Evolutionary conservation across 2,888 invertebrate genomes (phyloP).

Genomic region (Dynastes hyllus): DNA sequence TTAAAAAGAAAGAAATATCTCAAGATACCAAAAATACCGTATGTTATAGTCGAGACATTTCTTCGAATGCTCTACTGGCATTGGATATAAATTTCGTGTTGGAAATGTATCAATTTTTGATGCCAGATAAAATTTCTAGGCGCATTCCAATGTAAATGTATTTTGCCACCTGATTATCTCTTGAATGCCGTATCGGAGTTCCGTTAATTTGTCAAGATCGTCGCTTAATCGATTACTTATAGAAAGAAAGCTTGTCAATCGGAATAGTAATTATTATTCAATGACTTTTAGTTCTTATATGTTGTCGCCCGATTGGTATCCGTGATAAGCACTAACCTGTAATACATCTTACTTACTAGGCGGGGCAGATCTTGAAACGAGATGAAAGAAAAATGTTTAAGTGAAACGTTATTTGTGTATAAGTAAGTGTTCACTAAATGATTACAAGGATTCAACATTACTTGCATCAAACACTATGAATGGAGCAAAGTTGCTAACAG

Average conservation of each 20-base stretch:
- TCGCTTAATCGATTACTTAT: constrained; percentile 39
- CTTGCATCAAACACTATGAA: too few species aligned
- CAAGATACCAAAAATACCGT: constrained; percentile 9
- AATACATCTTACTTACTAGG: too few species aligned
- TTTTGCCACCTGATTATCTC: constrained; percentile 45
- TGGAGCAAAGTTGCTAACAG: too few species aligned
- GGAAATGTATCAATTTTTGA: constrained; percentile 43
- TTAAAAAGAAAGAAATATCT: constrained; percentile 5
- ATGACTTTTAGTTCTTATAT: background rate
- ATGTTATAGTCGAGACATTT: constrained; percentile 35
- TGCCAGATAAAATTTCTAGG: constrained; percentile 48
- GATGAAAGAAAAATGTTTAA: too few species aligned
- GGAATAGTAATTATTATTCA: background rate
- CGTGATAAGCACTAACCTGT: too few species aligned
- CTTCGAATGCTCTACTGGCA: constrained; percentile 10
- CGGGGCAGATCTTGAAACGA: too few species aligned
- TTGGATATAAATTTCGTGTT: constrained; percentile 40
- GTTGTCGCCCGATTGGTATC: too few species aligned
- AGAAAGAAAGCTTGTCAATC: constrained; percentile 8
- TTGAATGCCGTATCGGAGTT: constrained; percentile 16
- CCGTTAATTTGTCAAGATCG: constrained; percentile 36
- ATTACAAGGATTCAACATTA: too few species aligned
- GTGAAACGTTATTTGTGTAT: too few species aligned
- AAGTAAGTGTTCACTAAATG: too few species aligned
- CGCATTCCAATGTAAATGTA: constrained; percentile 46